Evolutionary conservation across 2,113 vertebrate species (phyloP), one percentile per base, ranked within the genome.

Genomic region (Bubalus kerabau): DNA sequence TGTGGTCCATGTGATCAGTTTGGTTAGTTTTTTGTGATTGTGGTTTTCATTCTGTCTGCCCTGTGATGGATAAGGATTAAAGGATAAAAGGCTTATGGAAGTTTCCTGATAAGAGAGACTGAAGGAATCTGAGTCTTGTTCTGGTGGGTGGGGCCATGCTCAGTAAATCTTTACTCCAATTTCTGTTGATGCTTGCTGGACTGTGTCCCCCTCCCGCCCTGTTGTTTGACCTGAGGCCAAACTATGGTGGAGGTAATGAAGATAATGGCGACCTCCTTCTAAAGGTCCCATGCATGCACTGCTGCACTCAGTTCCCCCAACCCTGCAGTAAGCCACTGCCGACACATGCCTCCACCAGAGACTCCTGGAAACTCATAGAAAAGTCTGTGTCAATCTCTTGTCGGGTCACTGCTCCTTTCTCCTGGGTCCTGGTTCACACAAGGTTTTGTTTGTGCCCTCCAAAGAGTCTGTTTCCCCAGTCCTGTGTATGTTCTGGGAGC

Each of bases 131-230:
- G 7, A 7, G 7, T n/a, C 32, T 67, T 67, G 62, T 67, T 67
- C 30, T 64, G 30, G 60, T 64, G 14, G 60, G 30, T 32, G 60
- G 14, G 6, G 30, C 60, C 62, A n/a, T 67, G 16, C 62, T 67
- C 7, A n/a, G 62, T 64, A n/a, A 67, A 9, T 10, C 62, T 67
- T n/a, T 67, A 67, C 15, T 67, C 16, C 7, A 67, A 9, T 67
- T 67, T 67, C 32, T 67, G 32, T 67, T 67, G 15, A 67, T n/a
- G 16, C 0, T n/a, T n/a, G 30, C 0, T 0, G 32, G 30, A 7
- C 62, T 64, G 15, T 64, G 30, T n/a, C 14, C 60, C 13, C 2
- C 15, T 3, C 21, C 21, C 8, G 21, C 8, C 8, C 21, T 8
- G 3, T 67, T n/a, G 64, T n/a, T 67, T 67, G 32, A n/a, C 2